Evolutionary conservation across 2,113 vertebrate species (phyloP).

Genomic region (Pitta sordida): DNA sequence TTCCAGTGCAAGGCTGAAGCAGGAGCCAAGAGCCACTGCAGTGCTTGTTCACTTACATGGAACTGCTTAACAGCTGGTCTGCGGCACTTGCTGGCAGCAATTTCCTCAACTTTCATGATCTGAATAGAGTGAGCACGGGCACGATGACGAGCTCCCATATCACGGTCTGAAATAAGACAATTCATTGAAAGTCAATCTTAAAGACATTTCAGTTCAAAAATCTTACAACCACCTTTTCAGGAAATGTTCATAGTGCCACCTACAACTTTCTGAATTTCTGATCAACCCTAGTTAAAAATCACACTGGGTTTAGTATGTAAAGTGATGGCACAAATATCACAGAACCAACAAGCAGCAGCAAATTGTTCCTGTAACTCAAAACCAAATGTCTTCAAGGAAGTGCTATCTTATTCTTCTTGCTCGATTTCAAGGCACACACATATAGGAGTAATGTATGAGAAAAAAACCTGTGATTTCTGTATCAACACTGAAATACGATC

Average conservation of each 20-base stretch:
- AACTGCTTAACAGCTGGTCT: slow-evolving; percentile 97
- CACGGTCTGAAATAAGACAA: slow-evolving; percentile 78
- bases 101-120: slow-evolving; percentile 97
- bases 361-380: neutral
- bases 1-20: rapidly evolving
- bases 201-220: neutral
- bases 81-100: slow-evolving; percentile 93
- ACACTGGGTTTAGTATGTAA: neutral
- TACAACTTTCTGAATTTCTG: neutral
- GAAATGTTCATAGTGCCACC: neutral
- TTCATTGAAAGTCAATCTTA: neutral
- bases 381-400: neutral
- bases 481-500: neutral
- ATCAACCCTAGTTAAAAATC: neutral
- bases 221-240: neutral
- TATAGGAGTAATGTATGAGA: neutral
- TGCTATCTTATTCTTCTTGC: neutral
- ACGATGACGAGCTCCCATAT: slow-evolving; percentile 95
- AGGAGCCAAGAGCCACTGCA: neutral
- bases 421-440: rapidly evolving
- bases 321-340: neutral
- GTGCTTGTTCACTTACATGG: slow-evolving; percentile 81
- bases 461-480: neutral
- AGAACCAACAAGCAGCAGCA: neutral
- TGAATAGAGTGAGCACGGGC: slow-evolving; percentile 94